Evolutionary conservation across 2,113 vertebrate genomes (phyloP), one percentile per base, ranked within the genome.

Genomic region (Hemibagrus wyckioides): DNA sequence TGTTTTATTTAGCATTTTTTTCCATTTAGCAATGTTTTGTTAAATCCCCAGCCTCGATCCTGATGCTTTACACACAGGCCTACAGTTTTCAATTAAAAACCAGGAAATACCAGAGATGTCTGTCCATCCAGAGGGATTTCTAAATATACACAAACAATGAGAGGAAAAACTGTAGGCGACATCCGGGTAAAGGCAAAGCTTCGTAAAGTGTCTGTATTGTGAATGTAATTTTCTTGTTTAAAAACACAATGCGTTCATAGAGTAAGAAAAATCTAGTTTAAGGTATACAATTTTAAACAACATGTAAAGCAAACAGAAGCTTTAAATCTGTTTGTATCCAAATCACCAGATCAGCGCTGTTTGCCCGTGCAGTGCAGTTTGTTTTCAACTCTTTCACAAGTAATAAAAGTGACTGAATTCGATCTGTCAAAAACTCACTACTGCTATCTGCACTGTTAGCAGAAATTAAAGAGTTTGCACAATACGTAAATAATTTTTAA

Each of bases 91-190:
- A 69, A 54, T 84, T 11, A 19, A 87, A 85, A 80, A 56, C 48
- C 83, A 86, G 89, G 86, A 88, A 90, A 88, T 88, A 80, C 89
- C 89, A 71, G 28, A 73, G 84, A 88, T 79, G 82, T 63, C 77
- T 82, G 56, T 88, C 59, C 80, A 67, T 85, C 36, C 83, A 83
- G 30, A 79, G 83, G 79, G 82, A 48, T 59, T 54, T 82, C 79
- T 56, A 77, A 88, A 85, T 77, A 88, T 89, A 81, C 79, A 80
- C 73, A 73, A 56, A 84, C 57, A 84, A 81, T 81, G 23, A 52
- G 14, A 63, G 23, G 73, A 77, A 77, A 28, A n/a, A 65, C 56
- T 33, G 25, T 8, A 23, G 19, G 52, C 19, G 11, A 59, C 11
- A 41, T 81, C 79, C 54, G 54, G 50, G 10, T 41, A 1, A 54